Evolutionary conservation across 1,140 invertebrate species (phyloP), one percentile per base, ranked within the genome.

Genomic region (Antheraea pernyi): DNA sequence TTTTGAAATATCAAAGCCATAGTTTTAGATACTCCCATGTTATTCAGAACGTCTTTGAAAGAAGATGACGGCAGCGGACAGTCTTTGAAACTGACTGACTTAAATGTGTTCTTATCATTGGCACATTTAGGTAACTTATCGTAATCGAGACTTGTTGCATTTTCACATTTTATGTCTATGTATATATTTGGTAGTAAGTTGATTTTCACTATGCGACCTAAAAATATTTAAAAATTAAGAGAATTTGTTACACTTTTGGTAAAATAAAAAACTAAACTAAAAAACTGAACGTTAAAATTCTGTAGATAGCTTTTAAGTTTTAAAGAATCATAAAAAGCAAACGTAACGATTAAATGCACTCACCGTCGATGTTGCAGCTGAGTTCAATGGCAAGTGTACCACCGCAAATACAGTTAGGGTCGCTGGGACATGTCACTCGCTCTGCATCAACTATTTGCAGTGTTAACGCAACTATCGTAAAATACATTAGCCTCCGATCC

Each of bases 1-100:
- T 93, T 93, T 78, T 91, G 85, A 68, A 94, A 93, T 68, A 84
- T 83, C 3, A 94, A 65, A 3, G 76, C 82, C 71, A 91, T 82
- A 0, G 93, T 87, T 60, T 85, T 90, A 0, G 86, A 77, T 4
- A 92, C 84, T 61, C 93, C 92, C 13, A 94, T 75, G 13, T 78
- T 81, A 13, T 74, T 76, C 22, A 92, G 73, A 7, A 92, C 84
- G 67, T 93, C 85, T 74, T 86, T 86, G 58, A 93, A 89, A 1
- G 89, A 91, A 7, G 85, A 78, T n/a, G 68, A 65, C 18, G 92
- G 91, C 69, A 93, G 68, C 36, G 92, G 92, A 70, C 92, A 93
- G 68, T 87, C 86, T 68, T 88, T 89, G 68, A 93, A 92, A 76
- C 82, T 91, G 75, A 93, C 86, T 48, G 90, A 89, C 75, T 92